Conservation (phyloP, 2,113 vertebrate species). For the Fukomys damarensis region DNA sequence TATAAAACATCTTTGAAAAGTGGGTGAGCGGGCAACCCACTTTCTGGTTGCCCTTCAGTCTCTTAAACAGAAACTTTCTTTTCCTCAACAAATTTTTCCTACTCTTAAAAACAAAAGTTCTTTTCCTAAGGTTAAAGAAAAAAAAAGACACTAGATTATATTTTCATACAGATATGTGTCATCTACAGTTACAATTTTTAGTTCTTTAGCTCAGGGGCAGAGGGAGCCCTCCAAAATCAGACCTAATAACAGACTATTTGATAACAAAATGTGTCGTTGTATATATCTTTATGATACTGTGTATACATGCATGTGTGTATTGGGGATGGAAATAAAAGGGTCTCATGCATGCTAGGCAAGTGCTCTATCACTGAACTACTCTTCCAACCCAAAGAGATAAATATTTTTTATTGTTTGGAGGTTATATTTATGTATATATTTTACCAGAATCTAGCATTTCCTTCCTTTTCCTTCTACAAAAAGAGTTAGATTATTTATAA, state of each 20-base stretch:
- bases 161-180: not conserved
- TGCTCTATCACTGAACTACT: not conserved
- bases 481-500: slow-evolving; percentile 3
- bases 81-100: too few relatives aligned
- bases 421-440: not conserved
- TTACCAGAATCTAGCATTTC: not conserved
- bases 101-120: too few relatives aligned
- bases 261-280: slow-evolving; percentile 8
- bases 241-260: not conserved
- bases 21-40: too few relatives aligned
- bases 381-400: not conserved
- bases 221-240: not conserved
- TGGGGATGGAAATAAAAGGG: not conserved
- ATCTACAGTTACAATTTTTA: not conserved
- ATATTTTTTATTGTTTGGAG: not conserved
- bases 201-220: not conserved
- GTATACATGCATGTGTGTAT: too few relatives aligned
- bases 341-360: not conserved
- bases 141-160: not conserved
- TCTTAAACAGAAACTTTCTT: too few relatives aligned
- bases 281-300: not conserved
- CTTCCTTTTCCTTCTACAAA: not conserved
- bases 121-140: slow-evolving; percentile 51
- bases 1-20: too few relatives aligned
- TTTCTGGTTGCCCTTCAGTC: too few relatives aligned